Base-by-base conservation (phyloP, 2,797 vertebrate genomes). In the Chelmon rostratus region DNA sequence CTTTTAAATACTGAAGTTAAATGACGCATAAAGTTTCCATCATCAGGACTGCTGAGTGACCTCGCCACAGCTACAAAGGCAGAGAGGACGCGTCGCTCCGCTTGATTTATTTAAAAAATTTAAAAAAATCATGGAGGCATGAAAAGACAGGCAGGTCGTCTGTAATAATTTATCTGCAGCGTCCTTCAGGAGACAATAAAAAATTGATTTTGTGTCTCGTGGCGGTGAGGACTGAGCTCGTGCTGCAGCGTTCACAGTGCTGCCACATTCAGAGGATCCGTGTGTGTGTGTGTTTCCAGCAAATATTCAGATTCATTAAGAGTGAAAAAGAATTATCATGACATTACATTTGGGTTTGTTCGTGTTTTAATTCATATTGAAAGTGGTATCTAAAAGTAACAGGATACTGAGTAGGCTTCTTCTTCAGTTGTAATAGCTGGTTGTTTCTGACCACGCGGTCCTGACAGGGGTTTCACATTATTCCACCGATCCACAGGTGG, bases 111-210 rank as follows among this genome's bases (percentile, higher is more conserved):
- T 88, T 8, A 8, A n/a, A 53, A 49, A 71, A 83, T 68, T 66
- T 81, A 90, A 81, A 86, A 46, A 92, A 92, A 83, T 58, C 80
- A 88, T 8, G 18, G 69, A 85, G 73, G 82, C 86, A 76, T 90
- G 81, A 87, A 88, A 87, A 91, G 76, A 85, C 79, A 82, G 78
- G 52, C 66, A 71, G 90, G 83, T 86, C 85, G 81, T 88, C 75
- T 83, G 78, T 90, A 83, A 88, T 89, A 70, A 87, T 91, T 74
- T 82, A 73, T 73, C 67, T 63, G 52, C 61, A 47, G 67, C n/a
- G 31, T 88, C 92, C 88, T 91, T 86, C 79, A 85, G 42, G 72
- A 79, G 76, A 83, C 75, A 71, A 81, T 87, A 81, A 88, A 73
- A 64, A 74, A 82, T 83, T 47, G 65, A 89, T 86, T 79, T 69